Percentiles rank a stretch among this genome's conserved stretches.
phyloP scores from a whole-genome alignment of 2,888 invertebrate genomes.

The Oligia fasciuncula region DNA sequence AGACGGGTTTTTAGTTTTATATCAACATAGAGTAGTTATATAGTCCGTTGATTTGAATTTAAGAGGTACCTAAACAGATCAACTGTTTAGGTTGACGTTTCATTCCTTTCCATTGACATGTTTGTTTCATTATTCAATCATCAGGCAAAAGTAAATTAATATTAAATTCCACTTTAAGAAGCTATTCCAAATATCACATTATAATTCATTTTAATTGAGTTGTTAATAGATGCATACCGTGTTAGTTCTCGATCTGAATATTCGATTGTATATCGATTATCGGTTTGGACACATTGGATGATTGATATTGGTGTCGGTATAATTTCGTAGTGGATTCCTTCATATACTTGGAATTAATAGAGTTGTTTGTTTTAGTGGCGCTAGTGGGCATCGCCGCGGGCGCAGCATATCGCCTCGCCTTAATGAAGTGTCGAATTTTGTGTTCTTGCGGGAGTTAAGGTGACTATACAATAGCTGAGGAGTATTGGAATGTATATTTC shows the following conservation, averaged over 20 bases:
- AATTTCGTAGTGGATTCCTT: slow-evolving; percentile 75
- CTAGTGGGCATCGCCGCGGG: slow-evolving; percentile 80
- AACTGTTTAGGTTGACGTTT: neutral
- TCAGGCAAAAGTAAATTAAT: slow-evolving; percentile 27
- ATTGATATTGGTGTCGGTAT: slow-evolving; percentile 83
- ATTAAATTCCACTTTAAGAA: slow-evolving; percentile 36
- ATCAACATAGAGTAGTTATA: neutral
- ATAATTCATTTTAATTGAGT: slow-evolving; percentile 76
- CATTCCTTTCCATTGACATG: neutral
- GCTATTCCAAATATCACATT: slow-evolving; percentile 64
- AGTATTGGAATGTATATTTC: neutral
- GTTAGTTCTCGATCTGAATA: slow-evolving; percentile 78
- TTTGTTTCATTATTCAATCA: slow-evolving; percentile 15
- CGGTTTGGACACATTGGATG: slow-evolving; percentile 76
- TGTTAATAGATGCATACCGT: slow-evolving; percentile 75
- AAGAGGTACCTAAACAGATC: neutral
- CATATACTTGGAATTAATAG: slow-evolving; percentile 84
- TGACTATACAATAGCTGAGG: slow-evolving; percentile 59
- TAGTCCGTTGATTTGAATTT: neutral
- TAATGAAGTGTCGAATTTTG: slow-evolving; percentile 85
- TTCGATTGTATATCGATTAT: slow-evolving; percentile 81
- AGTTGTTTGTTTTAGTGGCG: slow-evolving; percentile 87
- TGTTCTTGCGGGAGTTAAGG: slow-evolving; percentile 75
- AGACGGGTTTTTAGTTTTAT: slow-evolving; percentile 6
- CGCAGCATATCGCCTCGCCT: slow-evolving; percentile 76